phyloP scores from a whole-genome alignment of 2,888 invertebrate species.

The Drosophila limbata region DNA sequence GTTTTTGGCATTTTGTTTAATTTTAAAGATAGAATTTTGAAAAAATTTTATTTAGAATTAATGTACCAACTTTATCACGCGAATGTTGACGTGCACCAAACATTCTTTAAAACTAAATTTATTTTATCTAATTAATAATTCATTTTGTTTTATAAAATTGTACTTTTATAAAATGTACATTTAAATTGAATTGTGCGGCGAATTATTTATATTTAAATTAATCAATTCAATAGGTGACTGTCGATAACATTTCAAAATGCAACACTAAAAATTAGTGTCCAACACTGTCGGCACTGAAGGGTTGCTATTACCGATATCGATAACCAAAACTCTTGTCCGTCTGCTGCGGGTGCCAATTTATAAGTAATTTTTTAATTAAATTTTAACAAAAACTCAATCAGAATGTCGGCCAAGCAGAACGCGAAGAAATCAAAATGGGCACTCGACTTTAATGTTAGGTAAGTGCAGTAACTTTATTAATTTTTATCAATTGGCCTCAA shows the following conservation, averaged over 20 bases:
- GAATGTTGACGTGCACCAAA: no score
- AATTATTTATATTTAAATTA: no score
- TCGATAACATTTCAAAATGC: not conserved
- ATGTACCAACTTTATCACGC: no score
- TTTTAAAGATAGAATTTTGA: no score
- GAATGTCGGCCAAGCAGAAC: slow-evolving; percentile 83
- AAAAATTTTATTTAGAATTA: no score
- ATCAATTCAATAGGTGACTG: not conserved
- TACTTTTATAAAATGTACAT: not conserved
- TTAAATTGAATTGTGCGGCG: not conserved
- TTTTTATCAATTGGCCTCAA: slow-evolving; percentile 3
- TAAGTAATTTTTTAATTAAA: slow-evolving; percentile 55
- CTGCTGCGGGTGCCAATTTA: slow-evolving; percentile 41
- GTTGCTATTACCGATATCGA: slow-evolving; percentile 48
- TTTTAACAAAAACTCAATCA: slow-evolving; percentile 28
- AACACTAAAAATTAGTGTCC: not conserved
- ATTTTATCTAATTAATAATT: no score
- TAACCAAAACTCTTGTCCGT: slow-evolving; percentile 21
- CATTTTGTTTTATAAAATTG: no score
- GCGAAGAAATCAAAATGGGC: slow-evolving; percentile 88
- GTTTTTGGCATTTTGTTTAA: no score
- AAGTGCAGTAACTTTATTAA: slow-evolving; percentile 53
- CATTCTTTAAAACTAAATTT: no score
- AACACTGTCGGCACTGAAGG: slow-evolving; percentile 35
- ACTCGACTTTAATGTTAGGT: slow-evolving; percentile 88